Percentiles rank a stretch among this genome's conserved stretches.
These are phyloP conservation scores for Chymomyza caudatula DNA, from an alignment of 2,888 invertebrate genomes.

Conservation along the genomic window DNA sequence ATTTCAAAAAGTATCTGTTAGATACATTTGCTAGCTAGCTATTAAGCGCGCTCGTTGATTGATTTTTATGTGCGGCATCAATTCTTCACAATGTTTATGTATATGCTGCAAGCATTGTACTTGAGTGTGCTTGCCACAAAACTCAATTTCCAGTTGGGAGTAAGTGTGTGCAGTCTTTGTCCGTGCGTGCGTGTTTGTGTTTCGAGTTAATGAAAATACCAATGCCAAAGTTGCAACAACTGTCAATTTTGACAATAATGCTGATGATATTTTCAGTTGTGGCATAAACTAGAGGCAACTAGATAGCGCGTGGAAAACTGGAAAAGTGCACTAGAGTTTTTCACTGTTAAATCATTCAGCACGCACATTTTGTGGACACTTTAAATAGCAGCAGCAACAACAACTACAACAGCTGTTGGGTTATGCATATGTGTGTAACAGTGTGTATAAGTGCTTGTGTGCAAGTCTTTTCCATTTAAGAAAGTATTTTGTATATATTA, in stretches of 20 bases:
- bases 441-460: too few species aligned
- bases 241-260: not conserved
- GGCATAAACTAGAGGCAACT: not conserved
- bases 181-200: not conserved
- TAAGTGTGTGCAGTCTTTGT: not conserved
- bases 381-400: not conserved
- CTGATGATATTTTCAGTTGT: not conserved
- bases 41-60: conserved; percentile 37
- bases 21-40: conserved; percentile 50
- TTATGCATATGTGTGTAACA: not conserved
- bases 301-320: not conserved
- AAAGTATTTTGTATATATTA: too few species aligned
- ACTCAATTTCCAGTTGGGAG: not conserved
- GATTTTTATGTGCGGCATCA: conserved; percentile 37
- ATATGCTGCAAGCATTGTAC: not conserved
- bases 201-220: conserved; percentile 20
- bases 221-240: conserved; percentile 1
- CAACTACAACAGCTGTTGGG: not conserved
- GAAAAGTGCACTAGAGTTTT: not conserved
- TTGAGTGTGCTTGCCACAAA: not conserved
- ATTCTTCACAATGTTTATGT: conserved; percentile 1
- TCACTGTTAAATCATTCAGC: not conserved
- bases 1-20: conserved; percentile 50
- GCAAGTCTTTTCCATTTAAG: too few species aligned
- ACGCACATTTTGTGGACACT: not conserved